Conservation (phyloP, 2,888 invertebrate genomes). For the Prostheceraeus crozeri region DNA sequence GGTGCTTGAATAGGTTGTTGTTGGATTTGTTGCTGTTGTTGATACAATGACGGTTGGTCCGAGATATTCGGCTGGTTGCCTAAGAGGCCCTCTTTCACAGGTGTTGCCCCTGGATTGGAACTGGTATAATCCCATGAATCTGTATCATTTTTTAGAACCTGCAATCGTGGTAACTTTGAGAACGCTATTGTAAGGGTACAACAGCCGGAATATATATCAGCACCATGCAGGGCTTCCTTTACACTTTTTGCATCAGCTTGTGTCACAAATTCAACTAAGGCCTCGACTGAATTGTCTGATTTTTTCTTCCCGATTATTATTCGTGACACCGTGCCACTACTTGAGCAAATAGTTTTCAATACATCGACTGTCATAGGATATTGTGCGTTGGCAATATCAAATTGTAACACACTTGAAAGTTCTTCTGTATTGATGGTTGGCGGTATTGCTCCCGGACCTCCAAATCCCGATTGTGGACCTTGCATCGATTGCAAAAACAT, state of each 20-base stretch:
- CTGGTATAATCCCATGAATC: slow-evolving; percentile 60
- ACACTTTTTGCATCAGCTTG: slow-evolving; percentile 33
- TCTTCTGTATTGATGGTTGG: neutral
- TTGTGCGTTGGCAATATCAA: slow-evolving; percentile 32
- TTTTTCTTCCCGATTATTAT: slow-evolving; percentile 37
- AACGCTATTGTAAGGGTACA: slow-evolving; percentile 34
- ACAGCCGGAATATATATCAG: slow-evolving; percentile 39
- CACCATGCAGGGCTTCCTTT: slow-evolving; percentile 34
- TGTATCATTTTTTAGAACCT: slow-evolving; percentile 35
- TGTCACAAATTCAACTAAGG: slow-evolving; percentile 36
- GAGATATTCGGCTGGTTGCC: slow-evolving; percentile 2
- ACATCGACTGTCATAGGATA: slow-evolving; percentile 39
- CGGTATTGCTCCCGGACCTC: neutral
- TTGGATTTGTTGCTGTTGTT: slow-evolving; percentile 3
- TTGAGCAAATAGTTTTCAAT: slow-evolving; percentile 36
- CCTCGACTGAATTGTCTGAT: slow-evolving; percentile 33
- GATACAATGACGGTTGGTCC: neutral
- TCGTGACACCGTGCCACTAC: slow-evolving; percentile 28
- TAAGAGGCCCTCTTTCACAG: slow-evolving; percentile 45
- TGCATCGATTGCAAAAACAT: neutral
- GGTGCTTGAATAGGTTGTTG: slow-evolving; percentile 22
- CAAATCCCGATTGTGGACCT: neutral
- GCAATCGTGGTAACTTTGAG: slow-evolving; percentile 27
- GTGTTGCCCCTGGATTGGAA: slow-evolving; percentile 58
- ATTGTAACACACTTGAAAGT: slow-evolving; percentile 32